phyloP scores from a whole-genome alignment of 92 coral and sea anemone species.

The Porites cylindrica region DNA sequence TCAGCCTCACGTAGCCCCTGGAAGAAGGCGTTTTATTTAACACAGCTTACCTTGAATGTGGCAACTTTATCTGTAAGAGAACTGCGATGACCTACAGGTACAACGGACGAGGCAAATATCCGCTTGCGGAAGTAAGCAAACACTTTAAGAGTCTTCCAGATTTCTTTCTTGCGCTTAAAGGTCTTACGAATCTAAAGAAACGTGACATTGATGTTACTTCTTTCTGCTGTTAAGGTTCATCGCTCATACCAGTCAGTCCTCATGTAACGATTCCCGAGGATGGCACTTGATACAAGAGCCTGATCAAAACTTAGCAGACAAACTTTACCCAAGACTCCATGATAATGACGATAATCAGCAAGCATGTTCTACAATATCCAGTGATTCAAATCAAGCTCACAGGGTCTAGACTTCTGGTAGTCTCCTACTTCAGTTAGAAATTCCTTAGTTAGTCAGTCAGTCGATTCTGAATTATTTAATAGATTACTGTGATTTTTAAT shows the following conservation, averaged over 20 bases:
- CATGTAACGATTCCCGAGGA: too few relatives aligned
- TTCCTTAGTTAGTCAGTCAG: neutral
- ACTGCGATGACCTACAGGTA: conserved; percentile 5
- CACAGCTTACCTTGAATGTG: conserved; percentile 17
- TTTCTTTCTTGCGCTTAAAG: conserved; percentile 82
- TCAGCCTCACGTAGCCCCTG: neutral
- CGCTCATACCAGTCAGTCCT: too few relatives aligned
- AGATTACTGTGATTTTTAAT: too few relatives aligned
- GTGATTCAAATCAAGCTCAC: too few relatives aligned
- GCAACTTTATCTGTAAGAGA: conserved; percentile 40
- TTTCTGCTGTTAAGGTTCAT: too few relatives aligned
- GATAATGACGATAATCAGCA: too few relatives aligned
- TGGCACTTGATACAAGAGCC: too few relatives aligned
- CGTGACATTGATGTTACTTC: too few relatives aligned
- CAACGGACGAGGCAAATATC: conserved; percentile 51
- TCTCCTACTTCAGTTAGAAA: neutral
- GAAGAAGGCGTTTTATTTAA: neutral
- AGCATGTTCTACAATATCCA: too few relatives aligned
- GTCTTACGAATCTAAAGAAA: conserved; percentile 71
- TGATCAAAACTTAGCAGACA: too few relatives aligned
- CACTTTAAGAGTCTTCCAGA: conserved; percentile 78
- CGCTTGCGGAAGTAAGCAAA: conserved; percentile 71
- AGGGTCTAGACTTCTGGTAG: too few relatives aligned
- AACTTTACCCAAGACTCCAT: too few relatives aligned
- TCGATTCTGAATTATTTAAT: neutral